These are phyloP conservation scores for Porites divaricata DNA, from an alignment of 92 coral and sea anemone species.

Conservation along the genomic window DNA sequence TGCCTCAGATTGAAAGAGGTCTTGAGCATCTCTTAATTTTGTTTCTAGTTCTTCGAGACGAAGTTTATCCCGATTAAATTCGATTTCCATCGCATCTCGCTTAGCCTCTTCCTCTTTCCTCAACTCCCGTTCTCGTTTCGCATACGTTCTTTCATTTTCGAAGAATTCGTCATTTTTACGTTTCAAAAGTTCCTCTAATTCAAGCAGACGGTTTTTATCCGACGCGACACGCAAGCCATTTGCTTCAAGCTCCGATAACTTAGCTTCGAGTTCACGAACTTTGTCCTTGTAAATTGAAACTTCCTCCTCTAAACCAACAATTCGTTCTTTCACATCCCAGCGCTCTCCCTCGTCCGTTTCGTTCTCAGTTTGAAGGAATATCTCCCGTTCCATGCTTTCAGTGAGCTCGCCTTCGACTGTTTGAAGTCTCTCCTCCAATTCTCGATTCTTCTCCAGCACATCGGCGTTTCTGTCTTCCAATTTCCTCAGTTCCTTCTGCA, in stretches of 20 bases:
- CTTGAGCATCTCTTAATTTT: slow-evolving; percentile 30
- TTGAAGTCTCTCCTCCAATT: slow-evolving; percentile 66
- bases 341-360: slow-evolving; percentile 68
- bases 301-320: slow-evolving; percentile 65
- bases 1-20: slow-evolving; percentile 27
- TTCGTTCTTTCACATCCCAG: slow-evolving; percentile 51
- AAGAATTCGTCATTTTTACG: slow-evolving; percentile 36
- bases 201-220: slow-evolving; percentile 30
- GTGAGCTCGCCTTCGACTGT: slow-evolving; percentile 72
- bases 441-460: slow-evolving; percentile 61
- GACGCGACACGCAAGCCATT: slow-evolving; percentile 34
- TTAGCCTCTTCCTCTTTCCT: slow-evolving; percentile 18
- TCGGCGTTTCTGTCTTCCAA: slow-evolving; percentile 62
- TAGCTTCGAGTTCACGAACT: slow-evolving; percentile 60
- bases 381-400: slow-evolving; percentile 68
- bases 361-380: slow-evolving; percentile 62
- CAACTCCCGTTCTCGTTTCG: slow-evolving; percentile 41
- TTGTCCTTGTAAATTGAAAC: slow-evolving; percentile 62
- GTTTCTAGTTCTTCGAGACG: slow-evolving; percentile 39
- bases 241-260: slow-evolving; percentile 41
- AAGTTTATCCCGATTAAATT: slow-evolving; percentile 26
- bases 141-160: slow-evolving; percentile 22
- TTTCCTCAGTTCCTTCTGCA: slow-evolving; percentile 44
- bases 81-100: slow-evolving; percentile 25
- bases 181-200: slow-evolving; percentile 61